Base-by-base conservation (phyloP, 2,888 invertebrate genomes). In the Epistrophe grossulariae region DNA sequence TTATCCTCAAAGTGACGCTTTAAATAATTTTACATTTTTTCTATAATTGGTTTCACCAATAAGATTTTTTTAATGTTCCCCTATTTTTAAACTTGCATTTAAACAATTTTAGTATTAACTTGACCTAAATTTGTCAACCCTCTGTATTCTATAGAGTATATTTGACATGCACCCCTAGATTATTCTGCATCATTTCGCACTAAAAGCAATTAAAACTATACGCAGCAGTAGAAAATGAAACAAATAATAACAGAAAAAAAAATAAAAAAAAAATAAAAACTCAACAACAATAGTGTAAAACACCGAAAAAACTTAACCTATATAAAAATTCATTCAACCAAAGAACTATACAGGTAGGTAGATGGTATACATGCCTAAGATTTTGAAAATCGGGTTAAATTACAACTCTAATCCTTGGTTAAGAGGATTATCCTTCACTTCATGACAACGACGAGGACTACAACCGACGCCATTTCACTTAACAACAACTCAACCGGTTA, bases 291-390 rank as follows among this genome's bases (percentile, higher is more conserved):
- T 19, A 59, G 15, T 15, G 9, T 15, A 50, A 50, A 66, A 43
- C 45, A 59, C 72, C 17, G 31, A 48, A 80, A 76, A 79, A 76
- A 79, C 83, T 84, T 79, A 70, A 84, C 73, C 79, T 48, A 79
- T 79, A 84, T 74, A 84, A 80, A 79, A 71, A 64, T 71, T 71
- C 79, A 66, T 80, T 77, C 71, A 84, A 45, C 43, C 50, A 57
- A 74, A 62, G 52, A 64, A 55, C 24, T 48, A 17, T 24, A n/a
- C n/a, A n/a, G n/a, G n/a, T n/a, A 24, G 24, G 24, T 24, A 2
- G 24, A 3, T 24, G 24, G 24, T 24, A 24, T 59, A 43, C 19
- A 28, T 7, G 45, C 31, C 50, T 68, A 17, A 50, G 31, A 50
- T 35, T 73, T 66, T 48, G 24, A 64, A 64, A 70, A 79, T 71